Base-by-base conservation (phyloP, 2,888 invertebrate species). In the Drosophila pegasa region DNA sequence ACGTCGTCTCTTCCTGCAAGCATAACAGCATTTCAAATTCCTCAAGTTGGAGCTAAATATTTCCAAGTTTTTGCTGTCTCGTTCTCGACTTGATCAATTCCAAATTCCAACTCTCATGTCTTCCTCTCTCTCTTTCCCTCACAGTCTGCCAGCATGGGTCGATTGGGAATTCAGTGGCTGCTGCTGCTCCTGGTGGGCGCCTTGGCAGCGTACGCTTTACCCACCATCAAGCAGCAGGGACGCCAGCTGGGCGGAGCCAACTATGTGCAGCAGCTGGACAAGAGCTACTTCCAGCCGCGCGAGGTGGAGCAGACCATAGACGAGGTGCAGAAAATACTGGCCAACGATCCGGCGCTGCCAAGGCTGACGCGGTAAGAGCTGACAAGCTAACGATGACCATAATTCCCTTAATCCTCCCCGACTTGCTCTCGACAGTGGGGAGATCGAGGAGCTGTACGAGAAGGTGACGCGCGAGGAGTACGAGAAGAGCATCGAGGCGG, bases 391-490 rank as follows among this genome's bases (percentile, higher is more conserved):
- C 1, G 16, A 45, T 43, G 22, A n/a, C n/a, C n/a, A n/a, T n/a
- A n/a, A n/a, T n/a, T n/a, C n/a, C n/a, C n/a, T n/a, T n/a, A n/a
- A n/a, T n/a, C n/a, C n/a, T n/a, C n/a, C n/a, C n/a, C n/a, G n/a
- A n/a, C n/a, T n/a, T 41, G 9, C 14, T 2, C 18, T 25, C 7
- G 8, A 50, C 61, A 92, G 92, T 41, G 92, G 92, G 12, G 92
- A 92, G 80, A 92, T 92, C 55, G 91, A 92, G 74, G 92, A 92
- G 55, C 84, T 92, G 14, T 92, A 92, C 75, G 92, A 92, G 63
- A 91, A 92, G 80, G 92, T 92, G 0, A 92, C 92, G 2, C 89
- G 89, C 45, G 92, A 92, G 68, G 92, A 92, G 66, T 92, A 92
- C 58, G 89, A 91, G 63, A 92, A 90, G 73, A 92, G 92, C 68